Evolutionary conservation across 2,113 vertebrate genomes (phyloP).

Genomic region (Murina feae): DNA sequence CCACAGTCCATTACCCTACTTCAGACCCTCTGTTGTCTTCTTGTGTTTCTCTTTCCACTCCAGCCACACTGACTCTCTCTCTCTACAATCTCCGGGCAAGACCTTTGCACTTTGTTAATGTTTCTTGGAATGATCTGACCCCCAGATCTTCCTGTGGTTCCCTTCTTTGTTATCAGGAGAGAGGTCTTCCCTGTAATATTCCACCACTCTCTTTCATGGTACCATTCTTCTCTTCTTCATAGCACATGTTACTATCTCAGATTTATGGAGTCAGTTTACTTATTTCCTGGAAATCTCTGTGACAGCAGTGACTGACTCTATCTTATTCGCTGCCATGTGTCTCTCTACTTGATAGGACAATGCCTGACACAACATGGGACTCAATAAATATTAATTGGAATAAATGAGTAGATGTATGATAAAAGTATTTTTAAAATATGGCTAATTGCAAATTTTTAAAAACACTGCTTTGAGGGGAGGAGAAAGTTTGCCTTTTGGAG

Average conservation of each 20-base stretch:
- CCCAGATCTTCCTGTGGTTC: not conserved
- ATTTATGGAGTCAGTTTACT: not conserved
- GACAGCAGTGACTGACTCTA: not conserved
- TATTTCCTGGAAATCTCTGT: not conserved
- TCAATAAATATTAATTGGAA: not conserved
- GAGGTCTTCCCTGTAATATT: not conserved
- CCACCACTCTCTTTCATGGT: not conserved
- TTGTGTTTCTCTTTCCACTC: not conserved
- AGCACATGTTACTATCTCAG: not conserved
- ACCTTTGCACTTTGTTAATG: not conserved
- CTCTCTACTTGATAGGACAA: not conserved
- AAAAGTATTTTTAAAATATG: not conserved
- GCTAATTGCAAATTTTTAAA: not conserved
- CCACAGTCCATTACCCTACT: not conserved
- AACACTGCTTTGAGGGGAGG: not conserved
- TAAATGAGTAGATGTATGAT: not conserved
- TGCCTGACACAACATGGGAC: not conserved
- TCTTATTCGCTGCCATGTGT: not conserved
- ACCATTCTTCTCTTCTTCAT: not conserved
- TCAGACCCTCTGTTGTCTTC: not conserved
- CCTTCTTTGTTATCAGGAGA: not conserved
- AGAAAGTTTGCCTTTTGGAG: not conserved
- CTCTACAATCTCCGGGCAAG: not conserved
- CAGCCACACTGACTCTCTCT: not conserved
- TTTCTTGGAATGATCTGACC: not conserved